A percentile compares a stretch with the other conserved stretches of the same genome.
These are phyloP conservation scores for Theristicus caerulescens DNA, from an alignment of 2,113 vertebrate species.

Conservation along the genomic window DNA sequence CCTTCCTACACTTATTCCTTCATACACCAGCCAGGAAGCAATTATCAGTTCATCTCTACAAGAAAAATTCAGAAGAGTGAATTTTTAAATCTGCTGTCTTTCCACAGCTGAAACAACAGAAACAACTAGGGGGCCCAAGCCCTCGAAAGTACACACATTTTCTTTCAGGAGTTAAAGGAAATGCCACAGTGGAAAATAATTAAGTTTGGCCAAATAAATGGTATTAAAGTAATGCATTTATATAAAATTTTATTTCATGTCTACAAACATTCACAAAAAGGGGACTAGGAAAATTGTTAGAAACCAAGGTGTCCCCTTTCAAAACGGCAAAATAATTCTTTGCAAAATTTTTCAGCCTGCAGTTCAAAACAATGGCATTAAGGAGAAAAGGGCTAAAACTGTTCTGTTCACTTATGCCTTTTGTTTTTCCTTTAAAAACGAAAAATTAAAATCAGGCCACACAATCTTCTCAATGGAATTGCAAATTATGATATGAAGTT, in stretches of 20 bases:
- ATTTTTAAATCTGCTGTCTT: neutral
- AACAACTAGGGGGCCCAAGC: neutral
- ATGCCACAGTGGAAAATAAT: neutral
- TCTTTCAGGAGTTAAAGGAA: neutral
- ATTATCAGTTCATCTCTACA: neutral
- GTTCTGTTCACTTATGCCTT: neutral
- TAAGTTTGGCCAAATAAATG: neutral
- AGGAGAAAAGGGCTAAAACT: neutral
- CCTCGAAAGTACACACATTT: neutral
- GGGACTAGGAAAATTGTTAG: neutral
- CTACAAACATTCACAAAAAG: neutral
- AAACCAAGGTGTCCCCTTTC: neutral
- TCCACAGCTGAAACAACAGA: neutral
- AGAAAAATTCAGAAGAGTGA: neutral
- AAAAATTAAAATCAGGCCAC: neutral
- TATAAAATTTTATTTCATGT: neutral
- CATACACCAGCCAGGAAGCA: constrained; percentile 1
- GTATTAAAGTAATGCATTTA: neutral
- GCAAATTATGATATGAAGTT: neutral
- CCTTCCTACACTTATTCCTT: neutral
- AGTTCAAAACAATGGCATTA: neutral
- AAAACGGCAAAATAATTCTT: neutral
- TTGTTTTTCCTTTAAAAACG: neutral
- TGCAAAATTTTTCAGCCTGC: neutral
- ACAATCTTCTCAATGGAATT: neutral